Evolutionary conservation across 2,888 invertebrate genomes (phyloP).

Genomic region (Hofmannophila pseudospretella): DNA sequence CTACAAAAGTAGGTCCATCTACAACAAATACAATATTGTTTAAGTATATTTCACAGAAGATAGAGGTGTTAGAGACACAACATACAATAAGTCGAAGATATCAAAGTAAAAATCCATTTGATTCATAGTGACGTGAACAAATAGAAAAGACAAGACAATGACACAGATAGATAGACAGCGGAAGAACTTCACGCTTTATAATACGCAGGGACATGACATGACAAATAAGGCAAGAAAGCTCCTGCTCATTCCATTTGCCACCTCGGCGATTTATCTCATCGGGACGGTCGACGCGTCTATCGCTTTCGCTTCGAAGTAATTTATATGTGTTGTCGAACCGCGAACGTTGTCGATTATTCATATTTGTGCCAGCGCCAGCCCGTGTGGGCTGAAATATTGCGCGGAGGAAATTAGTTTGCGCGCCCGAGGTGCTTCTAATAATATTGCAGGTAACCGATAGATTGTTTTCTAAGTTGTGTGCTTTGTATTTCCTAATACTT

Average conservation of each 20-base stretch:
- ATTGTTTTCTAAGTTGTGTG: constrained; percentile 16
- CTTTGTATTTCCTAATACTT: too few species aligned
- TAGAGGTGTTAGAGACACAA: too few species aligned
- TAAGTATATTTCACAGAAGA: too few species aligned
- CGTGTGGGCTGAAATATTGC: constrained; percentile 24
- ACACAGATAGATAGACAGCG: background rate
- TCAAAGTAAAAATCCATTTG: background rate
- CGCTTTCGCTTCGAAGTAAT: constrained; percentile 41
- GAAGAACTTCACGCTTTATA: too few species aligned
- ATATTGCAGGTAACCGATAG: constrained; percentile 14
- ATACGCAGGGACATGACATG: constrained; percentile 1
- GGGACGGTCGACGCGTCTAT: constrained; percentile 22
- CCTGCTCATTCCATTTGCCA: constrained; percentile 16
- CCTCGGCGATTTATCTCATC: constrained; percentile 16
- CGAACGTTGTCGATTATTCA: constrained; percentile 52
- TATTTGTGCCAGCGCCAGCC: constrained; percentile 28
- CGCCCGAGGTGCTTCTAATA: constrained; percentile 24
- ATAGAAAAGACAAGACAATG: background rate
- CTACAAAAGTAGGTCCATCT: too few species aligned
- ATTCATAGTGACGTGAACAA: background rate
- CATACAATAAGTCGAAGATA: too few species aligned
- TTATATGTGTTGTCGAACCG: constrained; percentile 48
- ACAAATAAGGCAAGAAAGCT: constrained; percentile 5
- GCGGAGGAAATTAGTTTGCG: constrained; percentile 32
- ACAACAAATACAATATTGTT: too few species aligned